Evolutionary conservation across 2,113 vertebrate species (phyloP), one percentile per base, ranked within the genome.

Genomic region (Cyprichromis sp.): DNA sequence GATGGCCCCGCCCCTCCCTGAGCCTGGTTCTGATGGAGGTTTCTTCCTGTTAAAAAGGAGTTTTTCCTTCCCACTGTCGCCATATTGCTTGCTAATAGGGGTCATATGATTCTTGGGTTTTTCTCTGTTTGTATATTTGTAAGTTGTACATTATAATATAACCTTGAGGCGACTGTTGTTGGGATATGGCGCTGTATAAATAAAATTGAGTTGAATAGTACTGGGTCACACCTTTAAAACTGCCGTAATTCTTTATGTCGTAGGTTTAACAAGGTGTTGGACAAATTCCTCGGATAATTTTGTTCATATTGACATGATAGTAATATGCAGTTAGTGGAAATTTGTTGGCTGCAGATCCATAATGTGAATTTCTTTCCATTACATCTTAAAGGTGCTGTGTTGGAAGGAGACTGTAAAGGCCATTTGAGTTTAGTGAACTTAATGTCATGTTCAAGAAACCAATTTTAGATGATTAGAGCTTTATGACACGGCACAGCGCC

Each of bases 201-300:
- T 19, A 63, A 63, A 36, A 63, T 19, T 36, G 6, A 63, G 29
- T 63, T 63, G 29, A 36, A 63, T 63, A 34, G 2, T 45, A 68
- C 36, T 26, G 38, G 21, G 5, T 73, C 40, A 45, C 13, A 26
- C 38, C 68, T 73, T 17, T 45, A 73, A 45, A 45, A 73, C 0
- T 42, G 21, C 8, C 0, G 0, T 11, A 11, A 73, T 45, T 47
- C 0, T 0, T 47, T 17, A 29, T 47, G 68, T 17, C 0, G 2
- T 26, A 26, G 13, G 24, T 73, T 73, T 45, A 45, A 6, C 21
- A 47, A 45, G 40, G 68, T 45, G 21, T 16, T 45, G 5, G 21
- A 26, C 21, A 73, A 24, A 73, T 73, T 45, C 40, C 21, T 73
- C 1, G 3, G 0, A 73, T 0, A 17, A 45, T 45, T 73, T 45